Conservation (phyloP, 2,888 invertebrate genomes). For the Blomia tropicalis region DNA sequence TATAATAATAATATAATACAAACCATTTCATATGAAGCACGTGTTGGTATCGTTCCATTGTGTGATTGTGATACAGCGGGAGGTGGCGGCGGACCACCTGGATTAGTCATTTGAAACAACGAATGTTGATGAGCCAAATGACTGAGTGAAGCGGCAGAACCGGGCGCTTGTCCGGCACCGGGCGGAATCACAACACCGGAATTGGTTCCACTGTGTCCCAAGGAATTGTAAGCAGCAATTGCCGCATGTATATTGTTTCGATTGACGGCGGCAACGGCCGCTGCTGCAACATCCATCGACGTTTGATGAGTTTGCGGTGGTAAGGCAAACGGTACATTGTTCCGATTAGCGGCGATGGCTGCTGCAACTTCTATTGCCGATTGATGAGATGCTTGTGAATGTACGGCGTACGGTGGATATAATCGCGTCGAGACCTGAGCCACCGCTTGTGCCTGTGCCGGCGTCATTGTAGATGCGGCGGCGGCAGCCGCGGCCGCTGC, state of each 20-base stretch:
- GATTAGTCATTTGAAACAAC: too few species aligned
- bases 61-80: too few species aligned
- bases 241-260: neutral
- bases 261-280: neutral
- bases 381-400: too few species aligned
- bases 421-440: neutral
- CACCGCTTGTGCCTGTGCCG: neutral
- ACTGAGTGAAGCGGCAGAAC: neutral
- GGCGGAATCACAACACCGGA: neutral
- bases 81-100: neutral
- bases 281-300: neutral
- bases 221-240: conserved; percentile 1
- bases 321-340: too few species aligned
- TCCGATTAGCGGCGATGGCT: too few species aligned
- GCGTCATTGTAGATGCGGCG: neutral
- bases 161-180: conserved; percentile 1
- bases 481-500: too few species aligned
- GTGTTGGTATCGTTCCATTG: too few species aligned
- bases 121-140: neutral
- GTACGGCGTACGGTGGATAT: too few species aligned
- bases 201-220: too few species aligned
- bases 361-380: too few species aligned
- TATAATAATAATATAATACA: neutral
- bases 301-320: too few species aligned
- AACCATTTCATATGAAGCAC: neutral